These are phyloP conservation scores for Melieria omissa DNA, from an alignment of 2,888 invertebrate species.

Conservation along the genomic window DNA sequence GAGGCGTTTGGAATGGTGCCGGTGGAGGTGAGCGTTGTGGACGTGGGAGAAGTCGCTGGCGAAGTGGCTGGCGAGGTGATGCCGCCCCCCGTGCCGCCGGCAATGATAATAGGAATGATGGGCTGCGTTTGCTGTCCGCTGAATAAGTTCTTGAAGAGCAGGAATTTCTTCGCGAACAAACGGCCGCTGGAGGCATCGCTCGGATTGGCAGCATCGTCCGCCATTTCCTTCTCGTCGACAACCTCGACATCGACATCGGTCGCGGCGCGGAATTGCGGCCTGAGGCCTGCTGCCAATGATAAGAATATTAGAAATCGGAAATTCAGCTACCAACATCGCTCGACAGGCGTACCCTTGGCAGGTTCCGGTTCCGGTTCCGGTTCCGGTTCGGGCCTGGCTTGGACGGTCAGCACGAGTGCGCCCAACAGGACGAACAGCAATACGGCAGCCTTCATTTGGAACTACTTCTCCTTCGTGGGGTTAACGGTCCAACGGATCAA, in stretches of 20 bases:
- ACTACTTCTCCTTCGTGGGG: conserved; percentile 35
- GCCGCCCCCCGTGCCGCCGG: conserved; percentile 44
- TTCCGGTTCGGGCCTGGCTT: conserved; percentile 36
- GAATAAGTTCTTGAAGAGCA: conserved; percentile 58
- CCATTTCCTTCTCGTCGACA: conserved; percentile 19
- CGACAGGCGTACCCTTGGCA: conserved; percentile 44
- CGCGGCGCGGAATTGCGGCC: conserved; percentile 26
- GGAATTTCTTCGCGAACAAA: conserved; percentile 59
- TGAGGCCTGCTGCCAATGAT: neutral
- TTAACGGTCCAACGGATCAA: too few relatives aligned
- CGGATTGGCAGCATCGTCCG: neutral
- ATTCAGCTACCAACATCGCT: too few relatives aligned
- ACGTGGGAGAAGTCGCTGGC: conserved; percentile 29
- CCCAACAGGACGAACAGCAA: conserved; percentile 44
- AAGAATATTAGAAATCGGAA: neutral
- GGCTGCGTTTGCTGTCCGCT: conserved; percentile 51
- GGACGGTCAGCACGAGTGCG: conserved; percentile 36
- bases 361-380: conserved; percentile 29
- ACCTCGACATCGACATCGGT: conserved; percentile 29
- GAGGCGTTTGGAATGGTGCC: conserved; percentile 48
- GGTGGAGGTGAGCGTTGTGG: conserved; percentile 47
- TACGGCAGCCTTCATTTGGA: conserved; percentile 43
- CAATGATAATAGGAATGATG: conserved; percentile 60
- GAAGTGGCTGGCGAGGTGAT: conserved; percentile 19
- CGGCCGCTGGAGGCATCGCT: conserved; percentile 57